phyloP scores from a whole-genome alignment of 2,888 invertebrate species.

The Schrankia costaestrigalis region DNA sequence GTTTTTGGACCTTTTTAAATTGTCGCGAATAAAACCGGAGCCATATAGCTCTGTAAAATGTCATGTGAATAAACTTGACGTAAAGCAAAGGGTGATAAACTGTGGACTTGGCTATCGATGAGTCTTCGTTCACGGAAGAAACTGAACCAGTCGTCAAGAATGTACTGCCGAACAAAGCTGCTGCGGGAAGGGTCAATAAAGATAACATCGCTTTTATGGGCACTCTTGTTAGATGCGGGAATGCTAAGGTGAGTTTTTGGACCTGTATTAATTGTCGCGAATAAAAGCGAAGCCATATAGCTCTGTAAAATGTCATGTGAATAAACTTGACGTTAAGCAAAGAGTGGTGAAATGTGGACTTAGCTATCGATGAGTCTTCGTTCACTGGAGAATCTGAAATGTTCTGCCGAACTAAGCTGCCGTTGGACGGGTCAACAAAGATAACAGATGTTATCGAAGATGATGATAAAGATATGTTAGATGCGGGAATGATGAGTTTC shows the following conservation, averaged over 20 bases:
- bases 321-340: neutral
- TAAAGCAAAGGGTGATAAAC: neutral
- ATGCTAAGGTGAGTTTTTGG: slow-evolving; percentile 88
- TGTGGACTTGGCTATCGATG: slow-evolving; percentile 97
- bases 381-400: slow-evolving; percentile 99
- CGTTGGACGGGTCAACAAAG: slow-evolving; percentile 85
- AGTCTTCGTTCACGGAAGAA: slow-evolving; percentile 99
- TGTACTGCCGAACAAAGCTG: slow-evolving; percentile 82
- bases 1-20: slow-evolving; percentile 1
- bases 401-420: slow-evolving; percentile 83
- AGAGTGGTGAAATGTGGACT: slow-evolving; percentile 81
- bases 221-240: slow-evolving; percentile 96
- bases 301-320: neutral
- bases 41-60: neutral
- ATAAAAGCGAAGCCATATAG: neutral
- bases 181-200: slow-evolving; percentile 85
- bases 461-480: too few species aligned
- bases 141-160: slow-evolving; percentile 94
- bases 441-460: slow-evolving; percentile 99
- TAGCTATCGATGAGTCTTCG: slow-evolving; percentile 98
- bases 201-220: slow-evolving; percentile 99
- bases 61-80: neutral
- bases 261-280: neutral
- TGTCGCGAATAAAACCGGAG: neutral
- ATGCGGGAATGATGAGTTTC: slow-evolving; percentile 90